Base-by-base conservation (phyloP, 2,797 vertebrate species). In the Tachyglossus aculeatus region DNA sequence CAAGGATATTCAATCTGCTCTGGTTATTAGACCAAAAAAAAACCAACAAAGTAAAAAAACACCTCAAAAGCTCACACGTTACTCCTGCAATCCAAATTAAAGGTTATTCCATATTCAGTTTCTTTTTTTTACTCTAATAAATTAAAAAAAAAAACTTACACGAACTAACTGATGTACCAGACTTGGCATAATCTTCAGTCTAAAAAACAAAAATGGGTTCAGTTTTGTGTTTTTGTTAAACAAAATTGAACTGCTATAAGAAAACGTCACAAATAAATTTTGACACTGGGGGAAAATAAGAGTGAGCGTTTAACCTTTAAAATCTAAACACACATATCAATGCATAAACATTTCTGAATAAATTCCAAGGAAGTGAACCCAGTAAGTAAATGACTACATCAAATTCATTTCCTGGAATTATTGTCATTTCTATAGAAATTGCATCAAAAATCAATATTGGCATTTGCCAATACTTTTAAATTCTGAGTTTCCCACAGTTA, bases 81-180 rank as follows among this genome's bases (percentile, higher is more conserved):
- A 52, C 8, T 6, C 68, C 11, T 29, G 57, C 14, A 72, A 44
- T 40, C 50, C 10, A 56, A 44, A 47, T 8, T 43, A 38, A 38
- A 60, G 56, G 29, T 22, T 37, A 5, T 37, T 36, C 40, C 25
- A 58, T 57, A 22, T 22, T 18, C 5, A 68, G 43, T 39, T 41
- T 34, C 0, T 1, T 16, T 24, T 27, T 16, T 48, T 29, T 27
- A 15, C 31, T 31, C 5, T 47, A 18, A 61, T 38, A 6, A 36
- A 21, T 16, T 21, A n/a, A 52, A 44, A 19, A 36, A 19, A 36
- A 2, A 53, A 54, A 74, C 43, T 45, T 55, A 6, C 47, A 1
- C 71, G 9, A 88, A 84, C 88, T 82, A 88, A 82, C 3, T 66
- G 54, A 53, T 43, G 34, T 55, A 61, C 63, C n/a, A 52, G 68